These are phyloP conservation scores for Agonopterix arenella DNA, from an alignment of 2,888 invertebrate genomes.

Conservation along the genomic window DNA sequence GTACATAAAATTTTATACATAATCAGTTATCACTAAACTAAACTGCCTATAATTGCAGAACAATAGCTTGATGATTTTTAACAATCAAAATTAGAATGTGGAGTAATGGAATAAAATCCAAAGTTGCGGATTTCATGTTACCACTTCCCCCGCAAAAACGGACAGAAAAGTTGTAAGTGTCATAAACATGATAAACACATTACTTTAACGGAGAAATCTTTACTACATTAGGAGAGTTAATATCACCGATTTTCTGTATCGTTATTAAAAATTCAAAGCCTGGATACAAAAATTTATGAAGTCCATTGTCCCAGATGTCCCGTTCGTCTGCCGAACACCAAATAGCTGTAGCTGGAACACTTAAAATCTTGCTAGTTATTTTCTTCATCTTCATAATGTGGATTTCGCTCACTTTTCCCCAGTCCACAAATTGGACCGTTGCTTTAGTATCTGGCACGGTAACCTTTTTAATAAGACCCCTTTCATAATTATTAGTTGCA, in stretches of 20 bases:
- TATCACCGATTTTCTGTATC: conserved; percentile 8
- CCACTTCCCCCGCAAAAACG: too few relatives aligned
- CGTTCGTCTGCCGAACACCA: conserved; percentile 8
- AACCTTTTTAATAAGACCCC: conserved; percentile 21
- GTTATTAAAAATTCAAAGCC: conserved; percentile 13
- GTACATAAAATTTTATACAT: too few relatives aligned
- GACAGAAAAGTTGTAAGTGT: too few relatives aligned
- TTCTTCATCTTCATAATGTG: not conserved
- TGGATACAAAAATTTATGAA: conserved; percentile 10
- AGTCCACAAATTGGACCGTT: conserved; percentile 23
- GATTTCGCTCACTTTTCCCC: conserved; percentile 14
- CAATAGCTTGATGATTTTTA: too few relatives aligned
- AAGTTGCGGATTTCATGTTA: too few relatives aligned
- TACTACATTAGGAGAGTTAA: conserved; percentile 8
- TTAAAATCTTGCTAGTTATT: not conserved
- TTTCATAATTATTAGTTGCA: conserved; percentile 18
- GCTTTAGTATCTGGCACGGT: conserved; percentile 13
- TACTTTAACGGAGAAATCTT: not conserved
- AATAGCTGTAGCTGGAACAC: conserved; percentile 8
- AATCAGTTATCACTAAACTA: too few relatives aligned
- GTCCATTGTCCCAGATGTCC: conserved; percentile 7
- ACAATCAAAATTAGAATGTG: too few relatives aligned
- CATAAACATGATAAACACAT: too few relatives aligned
- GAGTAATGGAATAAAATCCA: too few relatives aligned
- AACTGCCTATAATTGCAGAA: too few relatives aligned